Conservation (phyloP, 2,888 invertebrate species). For the Drosophila parthenogenetica region DNA sequence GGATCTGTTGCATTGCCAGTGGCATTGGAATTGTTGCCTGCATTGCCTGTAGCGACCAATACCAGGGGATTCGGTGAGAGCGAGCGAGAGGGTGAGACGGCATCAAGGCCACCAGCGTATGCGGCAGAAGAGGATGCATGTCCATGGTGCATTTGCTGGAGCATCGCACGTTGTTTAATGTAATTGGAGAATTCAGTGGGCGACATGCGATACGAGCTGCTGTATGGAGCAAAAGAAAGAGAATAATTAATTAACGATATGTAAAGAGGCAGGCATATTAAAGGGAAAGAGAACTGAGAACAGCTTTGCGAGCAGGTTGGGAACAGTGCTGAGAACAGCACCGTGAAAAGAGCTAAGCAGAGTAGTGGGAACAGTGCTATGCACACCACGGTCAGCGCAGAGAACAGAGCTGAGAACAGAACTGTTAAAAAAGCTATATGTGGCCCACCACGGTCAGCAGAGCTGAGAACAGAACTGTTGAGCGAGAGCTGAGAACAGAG, state of each 20-base stretch:
- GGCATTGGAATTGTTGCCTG: not conserved
- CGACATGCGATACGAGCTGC: slow-evolving; percentile 91
- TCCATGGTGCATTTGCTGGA: slow-evolving; percentile 90
- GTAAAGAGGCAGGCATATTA: not conserved
- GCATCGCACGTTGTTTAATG: slow-evolving; percentile 97
- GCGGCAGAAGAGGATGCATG: slow-evolving; percentile 81
- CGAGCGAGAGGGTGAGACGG: slow-evolving; percentile 87
- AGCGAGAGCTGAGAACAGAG: no score
- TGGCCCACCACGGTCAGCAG: no score
- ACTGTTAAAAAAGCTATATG: no score
- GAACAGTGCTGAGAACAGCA: no score
- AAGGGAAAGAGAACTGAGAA: slow-evolving; percentile 1
- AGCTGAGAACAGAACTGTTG: no score
- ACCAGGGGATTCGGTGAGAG: slow-evolving; percentile 87
- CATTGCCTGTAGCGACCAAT: slow-evolving; percentile 73
- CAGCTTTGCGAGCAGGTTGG: no score
- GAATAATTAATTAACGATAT: not conserved
- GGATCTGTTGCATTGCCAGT: slow-evolving; percentile 83
- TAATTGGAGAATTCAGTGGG: slow-evolving; percentile 99
- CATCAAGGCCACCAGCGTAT: slow-evolving; percentile 86
- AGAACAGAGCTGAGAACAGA: no score
- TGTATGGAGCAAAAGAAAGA: slow-evolving; percentile 7
- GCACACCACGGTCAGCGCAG: no score
- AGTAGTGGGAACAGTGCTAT: no score
- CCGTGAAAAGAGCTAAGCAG: no score